Base-by-base conservation (phyloP, 1,140 invertebrate genomes). In the Cyclargus thomasi region DNA sequence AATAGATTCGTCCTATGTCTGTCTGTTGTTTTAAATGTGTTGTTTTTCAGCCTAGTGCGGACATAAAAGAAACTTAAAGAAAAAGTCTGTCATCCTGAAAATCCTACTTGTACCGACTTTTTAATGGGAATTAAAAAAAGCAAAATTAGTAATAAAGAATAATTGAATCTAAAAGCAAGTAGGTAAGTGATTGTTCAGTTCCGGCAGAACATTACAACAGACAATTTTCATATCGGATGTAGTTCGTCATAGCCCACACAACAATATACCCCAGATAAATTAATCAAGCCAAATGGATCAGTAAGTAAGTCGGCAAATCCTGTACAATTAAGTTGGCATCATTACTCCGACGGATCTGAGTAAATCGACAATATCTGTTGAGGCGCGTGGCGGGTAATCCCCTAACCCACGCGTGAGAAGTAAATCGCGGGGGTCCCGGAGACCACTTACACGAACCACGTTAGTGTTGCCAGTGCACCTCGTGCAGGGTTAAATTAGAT, bases 291-390 rank as follows among this genome's bases (percentile, higher is more conserved):
- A 77, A 84, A 81, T 79, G 75, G 74, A 81, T 73, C 70, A 67
- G 74, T 66, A 66, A 74, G 72, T 72, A 75, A 75, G 68, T 78
- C 74, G 23, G 72, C 55, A 81, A 81, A 85, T 83, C 83, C 75
- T 70, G 23, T 62, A 77, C 79, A 82, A 85, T 85, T 85, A 83
- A 73, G 72, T 73, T 68, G 70, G 80, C 76, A 85, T 87, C 83
- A 87, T 87, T 87, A 87, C 82, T 80, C 74, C 57, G 67, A 69
- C 75, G 77, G 78, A 80, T 83, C 79, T 81, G 73, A 67, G 73
- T 76, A 85, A 86, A 89, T 83, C 82, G 83, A 88, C 82, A 86
- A 88, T 88, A 86, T 86, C 85, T 86, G 85, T 86, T 74, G 35
- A 67, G 85, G 80, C 86, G 86, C 86, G 86, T 88, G 86, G 65